Base-by-base conservation (phyloP, 2,888 invertebrate species). In the Ecdyonurus torrentis region DNA sequence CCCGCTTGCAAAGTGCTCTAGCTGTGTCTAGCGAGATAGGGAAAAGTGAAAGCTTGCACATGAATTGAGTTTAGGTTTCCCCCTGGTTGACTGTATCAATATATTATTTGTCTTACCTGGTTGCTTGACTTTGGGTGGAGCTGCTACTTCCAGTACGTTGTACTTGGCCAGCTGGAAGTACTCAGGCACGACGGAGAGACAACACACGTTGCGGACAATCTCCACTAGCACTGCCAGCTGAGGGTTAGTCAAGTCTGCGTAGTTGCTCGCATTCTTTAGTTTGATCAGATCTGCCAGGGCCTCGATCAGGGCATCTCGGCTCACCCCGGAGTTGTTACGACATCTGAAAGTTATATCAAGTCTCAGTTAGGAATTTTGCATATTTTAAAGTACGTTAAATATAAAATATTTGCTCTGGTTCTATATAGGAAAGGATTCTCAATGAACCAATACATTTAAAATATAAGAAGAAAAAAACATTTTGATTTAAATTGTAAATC, bases 131-230 rank as follows among this genome's bases (percentile, higher is more conserved):
- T 55, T 55, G n/a, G 55, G 55, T 20, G 65, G 58, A 7, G 70
- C 70, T 50, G 69, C 66, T 66, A 83, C 71, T 74, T 91, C 89
- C 65, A 84, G 74, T 64, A 94, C 76, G 77, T 95, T 95, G 75
- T 89, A 95, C 73, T 92, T 94, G 69, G 86, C 87, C 72, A 83
- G 85, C 66, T 81, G 81, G 70, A 81, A 80, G 74, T 89, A 95
- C 73, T 91, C 82, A 25, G 86, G 86, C 25, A 91, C 82, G 63
- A 95, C 83, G 65, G 88, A 84, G 10, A 96, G 71, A 67, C 91
- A 84, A 69, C 91, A 91, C 69, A 87, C 80, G 23, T 84, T 84
- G 70, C 87, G 85, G 60, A 95, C 82, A 58, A 94, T 78, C 78
- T 96, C 94, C 25, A 94, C 83, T 66, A 92, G 78, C 61, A 96